These are phyloP conservation scores for Clarias batrachus DNA, from an alignment of 2,113 vertebrate genomes.

Conservation along the genomic window DNA sequence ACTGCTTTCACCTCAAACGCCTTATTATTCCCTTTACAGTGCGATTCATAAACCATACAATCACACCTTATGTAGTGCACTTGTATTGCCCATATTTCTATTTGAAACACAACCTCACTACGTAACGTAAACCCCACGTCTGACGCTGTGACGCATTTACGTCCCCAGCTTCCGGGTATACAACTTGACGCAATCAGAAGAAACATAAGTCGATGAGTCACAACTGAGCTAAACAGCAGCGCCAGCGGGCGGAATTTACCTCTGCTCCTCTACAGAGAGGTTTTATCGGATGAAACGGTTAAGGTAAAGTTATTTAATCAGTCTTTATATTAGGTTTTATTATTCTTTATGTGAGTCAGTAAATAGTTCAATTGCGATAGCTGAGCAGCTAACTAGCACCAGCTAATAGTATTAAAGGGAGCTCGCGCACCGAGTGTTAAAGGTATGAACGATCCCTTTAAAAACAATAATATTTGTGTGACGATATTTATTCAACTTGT, in stretches of 20 bases:
- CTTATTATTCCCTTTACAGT: background rate
- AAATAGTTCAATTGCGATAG: background rate
- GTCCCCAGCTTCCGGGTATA: constrained; percentile 18
- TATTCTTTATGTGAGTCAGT: background rate
- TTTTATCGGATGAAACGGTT: constrained; percentile 15
- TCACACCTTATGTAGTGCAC: background rate
- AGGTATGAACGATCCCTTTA: no score
- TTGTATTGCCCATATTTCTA: background rate
- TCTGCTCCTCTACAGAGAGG: background rate
- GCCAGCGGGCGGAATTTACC: background rate
- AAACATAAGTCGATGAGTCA: background rate
- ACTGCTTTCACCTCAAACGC: background rate
- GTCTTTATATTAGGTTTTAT: background rate
- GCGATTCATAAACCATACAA: background rate
- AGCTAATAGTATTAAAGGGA: background rate
- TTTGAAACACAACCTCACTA: background rate
- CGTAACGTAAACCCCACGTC: background rate
- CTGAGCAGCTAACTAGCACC: background rate
- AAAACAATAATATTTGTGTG: background rate
- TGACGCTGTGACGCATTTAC: background rate
- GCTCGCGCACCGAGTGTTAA: background rate
- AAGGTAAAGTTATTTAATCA: background rate
- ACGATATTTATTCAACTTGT: background rate
- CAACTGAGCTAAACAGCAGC: background rate
- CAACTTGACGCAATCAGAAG: constrained; percentile 44